Evolutionary conservation across 2,113 vertebrate genomes (phyloP).

Genomic region (Bambusicola thoracicus): DNA sequence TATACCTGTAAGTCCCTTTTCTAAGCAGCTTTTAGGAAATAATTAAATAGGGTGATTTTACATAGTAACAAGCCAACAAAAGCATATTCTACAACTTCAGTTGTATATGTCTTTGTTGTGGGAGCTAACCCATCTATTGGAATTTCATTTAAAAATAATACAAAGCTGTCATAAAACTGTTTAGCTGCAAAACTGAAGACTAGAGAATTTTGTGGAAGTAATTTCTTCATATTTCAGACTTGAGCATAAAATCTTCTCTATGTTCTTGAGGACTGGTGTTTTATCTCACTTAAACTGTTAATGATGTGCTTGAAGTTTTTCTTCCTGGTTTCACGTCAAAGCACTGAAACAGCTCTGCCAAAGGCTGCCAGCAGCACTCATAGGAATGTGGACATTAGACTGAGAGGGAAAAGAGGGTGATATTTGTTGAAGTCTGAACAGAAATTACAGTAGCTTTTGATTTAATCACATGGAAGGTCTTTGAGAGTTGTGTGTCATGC

Average conservation of each 20-base stretch:
- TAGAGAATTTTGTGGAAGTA: background rate
- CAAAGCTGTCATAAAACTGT: background rate
- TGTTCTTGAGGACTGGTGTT: background rate
- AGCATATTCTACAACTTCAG: background rate
- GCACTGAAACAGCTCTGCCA: background rate
- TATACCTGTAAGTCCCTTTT: background rate
- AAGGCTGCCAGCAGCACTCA: background rate
- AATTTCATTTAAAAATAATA: background rate
- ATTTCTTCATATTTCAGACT: background rate
- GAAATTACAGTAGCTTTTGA: background rate
- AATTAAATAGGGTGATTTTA: background rate
- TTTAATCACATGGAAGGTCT: background rate
- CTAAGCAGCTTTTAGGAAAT: background rate
- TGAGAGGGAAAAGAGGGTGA: background rate
- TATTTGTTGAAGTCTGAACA: background rate
- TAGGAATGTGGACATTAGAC: background rate
- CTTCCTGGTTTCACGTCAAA: conserved; percentile 40
- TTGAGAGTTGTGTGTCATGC: background rate
- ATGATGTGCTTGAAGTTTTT: background rate
- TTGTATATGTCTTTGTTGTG: background rate
- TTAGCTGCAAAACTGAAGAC: background rate
- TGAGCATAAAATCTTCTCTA: background rate
- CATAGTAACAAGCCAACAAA: background rate
- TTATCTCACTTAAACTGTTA: conserved; percentile 29
- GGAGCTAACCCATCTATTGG: background rate